A percentile compares a stretch with the other conserved stretches of the same genome.
These are phyloP conservation scores for Torymus aiolomorphi DNA, from an alignment of 2,888 invertebrate genomes.

Conservation along the genomic window DNA sequence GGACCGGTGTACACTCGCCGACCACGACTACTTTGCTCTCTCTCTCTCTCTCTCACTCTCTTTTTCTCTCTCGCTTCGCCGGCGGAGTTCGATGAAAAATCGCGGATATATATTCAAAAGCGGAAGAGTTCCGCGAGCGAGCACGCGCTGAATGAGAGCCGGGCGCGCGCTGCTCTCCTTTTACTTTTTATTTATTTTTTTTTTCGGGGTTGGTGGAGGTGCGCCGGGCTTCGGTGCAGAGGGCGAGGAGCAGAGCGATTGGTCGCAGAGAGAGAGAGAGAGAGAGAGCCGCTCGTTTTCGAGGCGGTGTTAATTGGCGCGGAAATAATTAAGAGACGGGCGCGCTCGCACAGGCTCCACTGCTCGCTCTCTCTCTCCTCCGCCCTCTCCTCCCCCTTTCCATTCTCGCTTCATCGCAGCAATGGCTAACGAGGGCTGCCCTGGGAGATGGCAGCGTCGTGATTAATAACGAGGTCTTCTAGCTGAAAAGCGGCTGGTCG, in stretches of 20 bases:
- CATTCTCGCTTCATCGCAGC: constrained; percentile 44
- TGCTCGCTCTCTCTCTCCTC: constrained; percentile 59
- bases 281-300: constrained; percentile 48
- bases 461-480: constrained; percentile 74
- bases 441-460: constrained; percentile 71
- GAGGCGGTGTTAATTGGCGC: constrained; percentile 73
- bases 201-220: constrained; percentile 46
- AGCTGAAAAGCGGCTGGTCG: constrained; percentile 63
- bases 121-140: constrained; percentile 48
- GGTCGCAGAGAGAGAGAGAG: constrained; percentile 31
- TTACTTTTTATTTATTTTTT: constrained; percentile 31
- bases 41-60: too few species aligned
- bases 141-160: constrained; percentile 40
- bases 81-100: constrained; percentile 57
- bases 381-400: constrained; percentile 53
- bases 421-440: constrained; percentile 70
- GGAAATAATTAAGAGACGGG: constrained; percentile 73
- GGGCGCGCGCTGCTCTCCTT: background rate
- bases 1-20: constrained; percentile 31
- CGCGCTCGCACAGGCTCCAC: constrained; percentile 42
- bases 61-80: constrained; percentile 37
- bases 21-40: too few species aligned
- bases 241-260: too few species aligned
- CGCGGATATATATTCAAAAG: constrained; percentile 51
- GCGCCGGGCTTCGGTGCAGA: too few species aligned